These are phyloP conservation scores for Parapristionchus giblindavisi DNA, from an alignment of 2,888 invertebrate genomes.

Conservation along the genomic window DNA sequence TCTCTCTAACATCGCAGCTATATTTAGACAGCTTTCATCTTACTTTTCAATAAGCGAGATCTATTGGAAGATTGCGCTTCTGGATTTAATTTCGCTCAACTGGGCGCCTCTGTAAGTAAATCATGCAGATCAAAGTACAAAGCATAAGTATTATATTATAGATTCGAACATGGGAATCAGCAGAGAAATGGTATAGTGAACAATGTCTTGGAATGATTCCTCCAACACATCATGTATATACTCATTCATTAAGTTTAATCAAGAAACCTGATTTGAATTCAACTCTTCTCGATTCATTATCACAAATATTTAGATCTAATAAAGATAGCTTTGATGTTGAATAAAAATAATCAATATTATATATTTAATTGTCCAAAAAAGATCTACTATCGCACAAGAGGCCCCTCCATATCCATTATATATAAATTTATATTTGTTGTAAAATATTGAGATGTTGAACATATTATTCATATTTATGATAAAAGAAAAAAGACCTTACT, in stretches of 20 bases:
- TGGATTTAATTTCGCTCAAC: not conserved
- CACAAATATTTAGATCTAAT: constrained; percentile 3
- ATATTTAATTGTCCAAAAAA: not conserved
- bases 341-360: not conserved
- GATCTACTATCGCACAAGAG: too few species aligned
- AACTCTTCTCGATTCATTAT: constrained; percentile 5
- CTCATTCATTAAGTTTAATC: constrained; percentile 11
- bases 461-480: too few species aligned
- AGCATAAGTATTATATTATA: not conserved
- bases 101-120: not conserved
- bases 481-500: too few species aligned
- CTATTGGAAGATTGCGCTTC: constrained; percentile 6
- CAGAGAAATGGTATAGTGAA: constrained; percentile 33
- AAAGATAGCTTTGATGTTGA: not conserved
- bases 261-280: constrained; percentile 33
- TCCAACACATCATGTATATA: constrained; percentile 6
- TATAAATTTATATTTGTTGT: too few species aligned
- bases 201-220: constrained; percentile 11
- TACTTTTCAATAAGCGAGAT: constrained; percentile 33
- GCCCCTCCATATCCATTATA: too few species aligned
- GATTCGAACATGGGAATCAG: constrained; percentile 1
- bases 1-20: not conserved
- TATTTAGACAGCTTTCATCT: constrained; percentile 32
- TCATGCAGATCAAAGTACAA: not conserved
- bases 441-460: too few species aligned